A percentile compares a stretch with the other conserved stretches of the same genome.
phyloP scores from a whole-genome alignment of 2,797 vertebrate genomes.

The Gambelia wislizenii region DNA sequence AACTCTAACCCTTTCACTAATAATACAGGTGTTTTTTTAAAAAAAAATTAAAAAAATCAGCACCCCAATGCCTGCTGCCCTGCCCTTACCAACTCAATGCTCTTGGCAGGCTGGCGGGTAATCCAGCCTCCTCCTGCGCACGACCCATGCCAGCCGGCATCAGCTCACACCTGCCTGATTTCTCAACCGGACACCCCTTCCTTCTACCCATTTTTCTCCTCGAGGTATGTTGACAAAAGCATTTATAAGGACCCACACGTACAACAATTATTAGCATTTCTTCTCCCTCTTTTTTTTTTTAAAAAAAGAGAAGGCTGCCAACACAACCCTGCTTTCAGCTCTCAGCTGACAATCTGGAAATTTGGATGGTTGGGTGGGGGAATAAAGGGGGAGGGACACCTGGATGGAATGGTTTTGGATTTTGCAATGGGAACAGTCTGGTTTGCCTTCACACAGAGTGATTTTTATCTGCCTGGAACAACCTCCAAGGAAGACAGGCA shows the following conservation, averaged over 20 bases:
- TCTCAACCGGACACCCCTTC: conserved; percentile 44
- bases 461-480: not conserved
- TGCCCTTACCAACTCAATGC: conserved; percentile 83
- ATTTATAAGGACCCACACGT: conserved; percentile 19
- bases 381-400: not conserved
- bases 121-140: conserved; percentile 75
- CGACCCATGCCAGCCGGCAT: not conserved
- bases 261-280: not conserved
- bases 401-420: not conserved
- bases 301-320: not conserved
- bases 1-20: conserved; percentile 84
- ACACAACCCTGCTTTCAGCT: conserved; percentile 19
- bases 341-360: not conserved
- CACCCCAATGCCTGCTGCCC: conserved; percentile 62
- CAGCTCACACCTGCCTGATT: conserved; percentile 75
- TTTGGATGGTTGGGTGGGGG: conserved; percentile 16
- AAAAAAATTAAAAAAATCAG: not conserved
- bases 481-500: not conserved
- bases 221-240: conserved; percentile 61
- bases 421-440: not conserved
- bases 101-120: conserved; percentile 82
- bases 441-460: not conserved
- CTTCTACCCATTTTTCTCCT: conserved; percentile 37
- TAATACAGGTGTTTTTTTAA: too few relatives aligned
- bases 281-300: not conserved